A percentile compares a stretch with the other conserved stretches of the same genome.
These are phyloP conservation scores for Hippopotamus amphibius DNA, from an alignment of 2,113 vertebrate genomes.

Conservation along the genomic window DNA sequence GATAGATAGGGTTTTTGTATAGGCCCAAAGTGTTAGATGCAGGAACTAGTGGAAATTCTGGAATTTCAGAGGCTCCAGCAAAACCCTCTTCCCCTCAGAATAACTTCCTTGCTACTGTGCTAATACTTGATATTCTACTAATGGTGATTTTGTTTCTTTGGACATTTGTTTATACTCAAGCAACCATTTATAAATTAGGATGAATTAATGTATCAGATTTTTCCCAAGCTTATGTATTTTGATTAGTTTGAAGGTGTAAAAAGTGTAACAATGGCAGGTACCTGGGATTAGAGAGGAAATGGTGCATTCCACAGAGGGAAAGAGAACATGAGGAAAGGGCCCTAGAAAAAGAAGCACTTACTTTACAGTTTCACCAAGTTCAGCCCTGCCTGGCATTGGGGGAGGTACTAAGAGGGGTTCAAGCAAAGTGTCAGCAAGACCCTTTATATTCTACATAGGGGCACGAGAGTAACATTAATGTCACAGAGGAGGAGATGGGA, in stretches of 20 bases:
- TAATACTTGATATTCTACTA: neutral
- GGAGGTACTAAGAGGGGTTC: neutral
- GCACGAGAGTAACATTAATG: neutral
- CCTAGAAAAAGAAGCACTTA: neutral
- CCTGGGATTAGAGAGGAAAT: neutral
- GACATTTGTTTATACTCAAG: conserved; percentile 30
- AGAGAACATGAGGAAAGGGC: neutral
- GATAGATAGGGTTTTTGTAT: neutral
- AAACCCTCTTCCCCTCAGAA: neutral
- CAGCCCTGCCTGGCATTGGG: neutral
- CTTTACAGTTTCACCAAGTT: neutral
- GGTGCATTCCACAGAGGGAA: neutral
- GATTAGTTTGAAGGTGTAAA: neutral
- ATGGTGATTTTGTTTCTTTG: conserved; percentile 5
- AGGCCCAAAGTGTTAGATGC: neutral
- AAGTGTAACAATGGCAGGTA: neutral
- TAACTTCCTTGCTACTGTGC: neutral
- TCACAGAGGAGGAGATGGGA: neutral
- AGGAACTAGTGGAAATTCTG: neutral
- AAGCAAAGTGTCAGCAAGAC: neutral
- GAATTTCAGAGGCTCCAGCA: neutral
- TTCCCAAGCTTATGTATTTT: neutral
- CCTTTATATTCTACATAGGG: neutral
- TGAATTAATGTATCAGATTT: neutral
- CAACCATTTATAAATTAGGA: neutral